A percentile compares a stretch with the other conserved stretches of the same genome.
phyloP scores from a whole-genome alignment of 2,797 vertebrate genomes.

The Xiphophorus birchmanni region DNA sequence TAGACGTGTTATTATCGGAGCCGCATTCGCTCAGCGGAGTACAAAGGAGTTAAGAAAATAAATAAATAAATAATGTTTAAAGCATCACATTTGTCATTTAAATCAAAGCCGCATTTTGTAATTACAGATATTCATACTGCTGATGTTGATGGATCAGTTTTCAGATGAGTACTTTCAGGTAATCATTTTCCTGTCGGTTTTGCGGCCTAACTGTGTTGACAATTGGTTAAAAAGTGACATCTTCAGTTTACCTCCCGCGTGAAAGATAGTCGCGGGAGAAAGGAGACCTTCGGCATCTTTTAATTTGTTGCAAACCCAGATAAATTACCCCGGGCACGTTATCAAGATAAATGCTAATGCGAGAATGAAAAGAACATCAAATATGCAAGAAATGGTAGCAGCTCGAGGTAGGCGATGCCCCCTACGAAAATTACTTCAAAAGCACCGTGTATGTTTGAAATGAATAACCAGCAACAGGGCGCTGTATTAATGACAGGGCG shows the following conservation, averaged over 20 bases:
- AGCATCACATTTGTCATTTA: conserved; percentile 18
- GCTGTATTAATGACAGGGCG: conserved; percentile 8
- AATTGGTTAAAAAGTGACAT: conserved; percentile 1
- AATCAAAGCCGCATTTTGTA: conserved; percentile 13
- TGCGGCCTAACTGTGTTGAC: not conserved
- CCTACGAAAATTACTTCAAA: conserved; percentile 29
- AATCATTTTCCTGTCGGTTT: not conserved
- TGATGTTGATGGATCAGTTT: not conserved
- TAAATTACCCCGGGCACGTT: conserved; percentile 20
- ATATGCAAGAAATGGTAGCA: conserved; percentile 7
- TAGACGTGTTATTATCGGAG: conserved; percentile 53
- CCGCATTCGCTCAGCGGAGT: conserved; percentile 28
- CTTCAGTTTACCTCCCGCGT: not conserved
- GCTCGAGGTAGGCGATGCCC: conserved; percentile 22
- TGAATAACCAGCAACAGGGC: conserved; percentile 30
- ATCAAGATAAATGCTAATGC: conserved; percentile 37
- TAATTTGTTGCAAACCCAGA: conserved; percentile 29
- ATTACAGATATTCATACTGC: conserved; percentile 17
- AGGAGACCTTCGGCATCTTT: conserved; percentile 26
- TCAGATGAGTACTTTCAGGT: not conserved
- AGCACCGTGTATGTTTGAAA: conserved; percentile 11
- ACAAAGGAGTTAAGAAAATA: conserved; percentile 13
- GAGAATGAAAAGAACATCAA: conserved; percentile 27
- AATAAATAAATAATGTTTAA: conserved; percentile 15
- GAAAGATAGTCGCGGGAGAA: not conserved